phyloP scores from a whole-genome alignment of 2,888 invertebrate genomes.

The Choristoneura rosaceana region DNA sequence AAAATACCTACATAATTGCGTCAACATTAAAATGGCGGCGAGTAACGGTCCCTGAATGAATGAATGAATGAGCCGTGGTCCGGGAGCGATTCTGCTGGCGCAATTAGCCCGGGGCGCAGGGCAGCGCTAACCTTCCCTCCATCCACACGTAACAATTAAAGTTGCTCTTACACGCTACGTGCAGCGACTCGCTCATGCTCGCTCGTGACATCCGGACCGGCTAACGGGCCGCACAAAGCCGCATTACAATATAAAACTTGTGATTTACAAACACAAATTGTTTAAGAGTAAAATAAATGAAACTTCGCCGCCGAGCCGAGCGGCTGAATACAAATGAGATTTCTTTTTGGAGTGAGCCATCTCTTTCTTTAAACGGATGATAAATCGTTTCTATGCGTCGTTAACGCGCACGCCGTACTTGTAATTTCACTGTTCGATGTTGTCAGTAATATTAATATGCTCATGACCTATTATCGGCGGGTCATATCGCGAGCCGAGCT shows the following conservation, averaged over 20 bases:
- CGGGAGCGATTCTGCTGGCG: conserved; percentile 61
- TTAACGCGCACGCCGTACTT: conserved; percentile 74
- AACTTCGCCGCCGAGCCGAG: conserved; percentile 60
- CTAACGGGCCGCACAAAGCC: conserved; percentile 61
- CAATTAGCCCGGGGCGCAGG: conserved; percentile 52
- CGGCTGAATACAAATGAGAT: conserved; percentile 78
- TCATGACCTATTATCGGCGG: conserved; percentile 77
- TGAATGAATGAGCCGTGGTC: conserved; percentile 65
- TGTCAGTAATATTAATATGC: conserved; percentile 82
- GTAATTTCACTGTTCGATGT: conserved; percentile 78
- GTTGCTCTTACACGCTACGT: conserved; percentile 51
- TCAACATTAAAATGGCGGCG: conserved; percentile 59
- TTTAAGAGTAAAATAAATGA: conserved; percentile 76
- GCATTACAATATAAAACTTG: conserved; percentile 70
- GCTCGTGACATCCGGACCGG: conserved; percentile 69
- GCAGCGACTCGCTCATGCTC: conserved; percentile 62
- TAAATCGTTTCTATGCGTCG: conserved; percentile 78
- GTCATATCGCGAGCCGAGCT: conserved; percentile 70
- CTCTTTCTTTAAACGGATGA: conserved; percentile 75
- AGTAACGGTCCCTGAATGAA: conserved; percentile 64
- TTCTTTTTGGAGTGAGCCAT: conserved; percentile 78
- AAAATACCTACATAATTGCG: conserved; percentile 58
- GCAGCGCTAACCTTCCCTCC: conserved; percentile 62
- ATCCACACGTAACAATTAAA: conserved; percentile 54
- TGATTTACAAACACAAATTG: conserved; percentile 78